Evolutionary conservation across 2,113 vertebrate genomes (phyloP).

Genomic region (Scortum barcoo): DNA sequence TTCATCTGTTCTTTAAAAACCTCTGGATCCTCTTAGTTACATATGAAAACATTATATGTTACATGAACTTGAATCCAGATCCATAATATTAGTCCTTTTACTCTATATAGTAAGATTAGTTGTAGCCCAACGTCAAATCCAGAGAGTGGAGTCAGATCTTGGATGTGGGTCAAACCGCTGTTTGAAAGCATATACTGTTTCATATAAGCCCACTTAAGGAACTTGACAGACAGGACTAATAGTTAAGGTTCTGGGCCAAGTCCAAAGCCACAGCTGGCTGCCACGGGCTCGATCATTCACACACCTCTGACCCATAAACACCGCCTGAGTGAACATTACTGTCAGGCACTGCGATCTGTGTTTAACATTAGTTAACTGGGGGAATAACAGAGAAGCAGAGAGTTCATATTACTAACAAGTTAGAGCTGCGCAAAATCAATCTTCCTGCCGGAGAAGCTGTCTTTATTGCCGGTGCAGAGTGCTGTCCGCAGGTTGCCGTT

Average conservation of each 20-base stretch:
- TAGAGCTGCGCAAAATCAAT: slow-evolving; percentile 48
- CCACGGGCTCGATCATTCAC: slow-evolving; percentile 65
- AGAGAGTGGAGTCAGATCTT: slow-evolving; percentile 38
- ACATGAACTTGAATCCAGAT: slow-evolving; percentile 16
- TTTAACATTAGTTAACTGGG: slow-evolving; percentile 76
- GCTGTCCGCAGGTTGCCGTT: slow-evolving; percentile 31
- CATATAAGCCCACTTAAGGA: slow-evolving; percentile 59
- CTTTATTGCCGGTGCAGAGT: slow-evolving; percentile 6
- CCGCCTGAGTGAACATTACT: slow-evolving; percentile 68
- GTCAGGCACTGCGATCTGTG: slow-evolving; percentile 70
- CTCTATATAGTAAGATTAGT: slow-evolving; percentile 15
- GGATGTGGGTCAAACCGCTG: slow-evolving; percentile 59
- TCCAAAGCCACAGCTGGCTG: slow-evolving; percentile 76
- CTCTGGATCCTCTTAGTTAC: background rate
- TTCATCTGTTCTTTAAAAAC: background rate
- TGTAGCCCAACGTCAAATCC: slow-evolving; percentile 47
- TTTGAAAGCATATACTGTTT: slow-evolving; percentile 72
- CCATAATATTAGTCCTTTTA: slow-evolving; percentile 5
- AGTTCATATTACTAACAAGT: slow-evolving; percentile 63
- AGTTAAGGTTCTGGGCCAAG: slow-evolving; percentile 61
- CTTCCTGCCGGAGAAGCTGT: slow-evolving; percentile 25
- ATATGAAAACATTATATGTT: slow-evolving; percentile 1
- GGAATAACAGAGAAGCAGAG: slow-evolving; percentile 62
- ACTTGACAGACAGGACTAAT: slow-evolving; percentile 67
- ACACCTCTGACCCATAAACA: slow-evolving; percentile 79